Conservation (phyloP, 2,797 vertebrate genomes). For the Anableps anableps region DNA sequence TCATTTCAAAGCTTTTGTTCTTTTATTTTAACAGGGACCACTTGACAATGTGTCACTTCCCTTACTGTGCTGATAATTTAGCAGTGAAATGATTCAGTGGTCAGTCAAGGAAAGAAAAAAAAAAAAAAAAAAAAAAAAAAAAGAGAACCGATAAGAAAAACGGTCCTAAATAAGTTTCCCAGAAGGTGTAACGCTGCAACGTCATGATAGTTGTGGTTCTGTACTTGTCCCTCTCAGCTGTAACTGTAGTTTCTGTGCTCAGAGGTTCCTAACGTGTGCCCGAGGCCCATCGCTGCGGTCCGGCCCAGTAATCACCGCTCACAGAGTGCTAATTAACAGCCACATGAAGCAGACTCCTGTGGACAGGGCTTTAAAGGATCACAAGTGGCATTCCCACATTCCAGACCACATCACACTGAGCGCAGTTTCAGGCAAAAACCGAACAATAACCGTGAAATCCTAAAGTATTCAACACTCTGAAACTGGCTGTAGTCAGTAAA, state of each 20-base stretch:
- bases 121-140: no score
- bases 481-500: not conserved
- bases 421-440: not conserved
- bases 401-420: slow-evolving; percentile 37
- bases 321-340: slow-evolving; percentile 63
- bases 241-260: not conserved
- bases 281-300: slow-evolving; percentile 29
- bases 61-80: not conserved
- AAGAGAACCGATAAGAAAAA: not conserved
- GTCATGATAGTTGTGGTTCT: not conserved
- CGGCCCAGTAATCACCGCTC: slow-evolving; percentile 51
- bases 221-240: no score
- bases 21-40: not conserved
- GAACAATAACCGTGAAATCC: not conserved
- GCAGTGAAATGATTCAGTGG: not conserved
- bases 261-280: slow-evolving; percentile 30
- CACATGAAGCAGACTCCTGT: slow-evolving; percentile 40
- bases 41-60: not conserved
- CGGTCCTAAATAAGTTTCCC: not conserved
- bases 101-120: no score
- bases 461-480: not conserved
- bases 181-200: not conserved
- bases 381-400: slow-evolving; percentile 50
- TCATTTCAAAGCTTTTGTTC: slow-evolving; percentile 7
- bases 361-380: slow-evolving; percentile 33